A percentile compares a stretch with the other conserved stretches of the same genome.
Evolutionary conservation across 2,888 invertebrate genomes (phyloP).

Genomic region (Rutpela maculata): DNA sequence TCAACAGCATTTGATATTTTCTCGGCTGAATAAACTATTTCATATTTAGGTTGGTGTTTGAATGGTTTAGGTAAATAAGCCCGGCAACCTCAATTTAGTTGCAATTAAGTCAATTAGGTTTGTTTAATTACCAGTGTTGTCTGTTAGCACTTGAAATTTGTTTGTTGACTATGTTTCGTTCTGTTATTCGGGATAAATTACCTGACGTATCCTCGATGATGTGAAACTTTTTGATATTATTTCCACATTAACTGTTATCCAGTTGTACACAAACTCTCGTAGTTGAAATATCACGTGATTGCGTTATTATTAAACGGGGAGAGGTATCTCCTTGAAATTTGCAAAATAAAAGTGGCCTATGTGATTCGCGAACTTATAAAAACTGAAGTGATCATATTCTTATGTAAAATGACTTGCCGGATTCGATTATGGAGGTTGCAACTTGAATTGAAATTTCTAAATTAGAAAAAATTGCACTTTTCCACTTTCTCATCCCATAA

Average conservation of each 20-base stretch:
- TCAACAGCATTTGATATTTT: slow-evolving; percentile 3
- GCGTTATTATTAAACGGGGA: too few species aligned
- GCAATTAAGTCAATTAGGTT: slow-evolving; percentile 58
- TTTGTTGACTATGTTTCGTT: slow-evolving; percentile 38
- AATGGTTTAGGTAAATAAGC: slow-evolving; percentile 47
- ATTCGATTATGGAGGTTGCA: too few species aligned
- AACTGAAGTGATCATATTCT: too few species aligned
- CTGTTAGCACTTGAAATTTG: slow-evolving; percentile 55
- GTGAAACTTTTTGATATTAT: slow-evolving; percentile 23
- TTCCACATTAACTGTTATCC: slow-evolving; percentile 26
- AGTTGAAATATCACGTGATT: background rate
- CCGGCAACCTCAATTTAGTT: slow-evolving; percentile 51
- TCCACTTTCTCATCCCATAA: too few species aligned
- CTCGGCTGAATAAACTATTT: slow-evolving; percentile 20
- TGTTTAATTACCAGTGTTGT: slow-evolving; percentile 58
- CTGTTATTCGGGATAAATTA: slow-evolving; percentile 26
- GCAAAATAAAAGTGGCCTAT: too few species aligned
- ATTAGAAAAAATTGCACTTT: too few species aligned
- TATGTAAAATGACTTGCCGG: too few species aligned
- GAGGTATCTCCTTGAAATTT: too few species aligned
- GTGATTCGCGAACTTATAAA: too few species aligned
- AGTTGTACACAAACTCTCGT: background rate
- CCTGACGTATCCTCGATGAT: background rate
- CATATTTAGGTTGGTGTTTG: slow-evolving; percentile 32
- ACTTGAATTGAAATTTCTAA: too few species aligned